These are phyloP conservation scores for Trachelus iudaicus DNA, from an alignment of 2,888 invertebrate species.

Conservation along the genomic window DNA sequence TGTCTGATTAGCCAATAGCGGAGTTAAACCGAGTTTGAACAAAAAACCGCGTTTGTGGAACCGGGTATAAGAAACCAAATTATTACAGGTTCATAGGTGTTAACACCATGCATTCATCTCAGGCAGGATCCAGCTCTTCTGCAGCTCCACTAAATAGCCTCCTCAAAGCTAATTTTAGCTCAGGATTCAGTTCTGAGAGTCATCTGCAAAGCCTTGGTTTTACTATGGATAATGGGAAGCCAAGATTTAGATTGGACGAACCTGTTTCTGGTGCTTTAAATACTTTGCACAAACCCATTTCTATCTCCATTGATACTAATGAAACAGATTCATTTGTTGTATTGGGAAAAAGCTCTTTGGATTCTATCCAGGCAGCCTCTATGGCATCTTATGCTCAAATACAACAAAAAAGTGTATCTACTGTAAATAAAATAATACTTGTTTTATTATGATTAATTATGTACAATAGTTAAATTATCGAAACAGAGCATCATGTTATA, in stretches of 20 bases:
- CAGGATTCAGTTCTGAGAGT: constrained; percentile 17
- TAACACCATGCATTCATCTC: background rate
- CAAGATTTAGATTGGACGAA: constrained; percentile 45
- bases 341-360: constrained; percentile 47
- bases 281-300: constrained; percentile 16
- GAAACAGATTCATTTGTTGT: constrained; percentile 56
- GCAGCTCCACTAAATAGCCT: background rate
- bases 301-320: constrained; percentile 26
- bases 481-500: background rate
- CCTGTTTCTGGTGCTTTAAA: constrained; percentile 34
- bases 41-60: too few species aligned
- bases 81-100: background rate
- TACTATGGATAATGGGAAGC: constrained; percentile 37
- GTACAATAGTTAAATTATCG: background rate
- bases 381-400: constrained; percentile 50
- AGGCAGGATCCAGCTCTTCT: background rate
- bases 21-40: too few species aligned
- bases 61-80: background rate
- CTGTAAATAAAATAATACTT: constrained; percentile 35
- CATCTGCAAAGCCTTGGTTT: constrained; percentile 45
- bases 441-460: background rate
- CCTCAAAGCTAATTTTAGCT: background rate
- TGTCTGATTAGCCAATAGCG: too few species aligned
- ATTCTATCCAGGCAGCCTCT: constrained; percentile 44
- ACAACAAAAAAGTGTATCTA: constrained; percentile 41